These are phyloP conservation scores for Vireo altiloquus DNA, from an alignment of 2,113 vertebrate genomes.

Conservation along the genomic window DNA sequence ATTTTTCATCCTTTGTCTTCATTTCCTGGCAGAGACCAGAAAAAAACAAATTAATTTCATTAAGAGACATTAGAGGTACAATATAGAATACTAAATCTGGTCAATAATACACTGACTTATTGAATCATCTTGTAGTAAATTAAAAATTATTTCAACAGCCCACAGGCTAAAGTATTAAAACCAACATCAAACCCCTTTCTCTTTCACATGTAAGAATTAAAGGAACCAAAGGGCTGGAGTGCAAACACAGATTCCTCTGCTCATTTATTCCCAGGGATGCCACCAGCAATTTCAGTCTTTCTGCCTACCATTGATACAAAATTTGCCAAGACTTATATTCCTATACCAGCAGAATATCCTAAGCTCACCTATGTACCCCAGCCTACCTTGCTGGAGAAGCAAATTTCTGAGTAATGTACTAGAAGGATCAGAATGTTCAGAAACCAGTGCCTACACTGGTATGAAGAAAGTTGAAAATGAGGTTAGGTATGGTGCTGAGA, in stretches of 20 bases:
- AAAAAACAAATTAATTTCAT: constrained; percentile 46
- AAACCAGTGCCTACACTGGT: background rate
- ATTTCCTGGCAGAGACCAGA: constrained; percentile 37
- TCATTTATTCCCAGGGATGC: background rate
- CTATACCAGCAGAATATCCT: background rate
- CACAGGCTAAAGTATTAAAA: background rate
- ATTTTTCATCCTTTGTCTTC: constrained; percentile 23
- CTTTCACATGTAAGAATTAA: background rate
- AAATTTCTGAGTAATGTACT: background rate
- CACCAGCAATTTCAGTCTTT: background rate
- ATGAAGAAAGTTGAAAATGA: background rate
- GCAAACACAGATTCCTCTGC: background rate
- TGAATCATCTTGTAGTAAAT: constrained; percentile 21
- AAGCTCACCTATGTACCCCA: background rate
- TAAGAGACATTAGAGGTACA: constrained; percentile 1
- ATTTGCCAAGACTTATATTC: background rate
- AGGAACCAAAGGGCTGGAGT: background rate
- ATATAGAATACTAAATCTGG: constrained; percentile 9
- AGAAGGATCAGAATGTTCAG: background rate
- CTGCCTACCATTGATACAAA: background rate
- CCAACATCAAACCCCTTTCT: background rate
- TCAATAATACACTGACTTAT: constrained; percentile 11
- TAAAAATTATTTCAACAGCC: constrained; percentile 11
- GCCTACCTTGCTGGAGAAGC: background rate
- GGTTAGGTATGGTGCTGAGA: background rate